Percentiles rank a stretch among this genome's conserved stretches.
Evolutionary conservation across 1,140 invertebrate species (phyloP).

Genomic region (Colletes latitarsis): DNA sequence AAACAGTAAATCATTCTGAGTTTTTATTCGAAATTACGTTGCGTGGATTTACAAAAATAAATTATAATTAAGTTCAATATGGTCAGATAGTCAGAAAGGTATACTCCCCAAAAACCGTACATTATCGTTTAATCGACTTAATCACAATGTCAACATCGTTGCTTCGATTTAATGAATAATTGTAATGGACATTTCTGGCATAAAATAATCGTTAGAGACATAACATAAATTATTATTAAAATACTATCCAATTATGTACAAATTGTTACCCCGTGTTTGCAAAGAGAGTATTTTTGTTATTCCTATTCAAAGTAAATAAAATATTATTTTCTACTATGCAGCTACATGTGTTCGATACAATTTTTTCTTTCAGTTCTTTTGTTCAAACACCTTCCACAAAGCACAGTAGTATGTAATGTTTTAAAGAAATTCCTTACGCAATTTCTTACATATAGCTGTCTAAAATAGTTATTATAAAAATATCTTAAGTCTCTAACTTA

Average conservation of each 20-base stretch:
- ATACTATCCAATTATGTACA: constrained; percentile 6
- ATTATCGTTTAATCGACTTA: not conserved
- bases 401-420: too few species aligned
- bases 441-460: not conserved
- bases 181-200: too few species aligned
- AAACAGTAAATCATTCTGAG: not conserved
- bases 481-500: not conserved
- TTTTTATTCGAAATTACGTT: not conserved
- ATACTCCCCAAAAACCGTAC: not conserved
- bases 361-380: not conserved
- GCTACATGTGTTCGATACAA: too few species aligned
- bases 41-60: constrained; percentile 27
- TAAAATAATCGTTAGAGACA: not conserved
- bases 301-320: too few species aligned
- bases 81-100: not conserved
- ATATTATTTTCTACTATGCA: too few species aligned
- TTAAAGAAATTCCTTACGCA: too few species aligned
- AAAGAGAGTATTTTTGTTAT: too few species aligned
- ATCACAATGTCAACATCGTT: too few species aligned
- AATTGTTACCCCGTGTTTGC: not conserved
- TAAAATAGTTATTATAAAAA: not conserved
- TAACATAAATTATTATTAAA: not conserved
- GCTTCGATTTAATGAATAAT: too few species aligned
- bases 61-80: not conserved
- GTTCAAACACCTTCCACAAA: too few species aligned